These are phyloP conservation scores for Hydrocynus forskahlii DNA, from an alignment of 2,797 vertebrate genomes.

Conservation along the genomic window DNA sequence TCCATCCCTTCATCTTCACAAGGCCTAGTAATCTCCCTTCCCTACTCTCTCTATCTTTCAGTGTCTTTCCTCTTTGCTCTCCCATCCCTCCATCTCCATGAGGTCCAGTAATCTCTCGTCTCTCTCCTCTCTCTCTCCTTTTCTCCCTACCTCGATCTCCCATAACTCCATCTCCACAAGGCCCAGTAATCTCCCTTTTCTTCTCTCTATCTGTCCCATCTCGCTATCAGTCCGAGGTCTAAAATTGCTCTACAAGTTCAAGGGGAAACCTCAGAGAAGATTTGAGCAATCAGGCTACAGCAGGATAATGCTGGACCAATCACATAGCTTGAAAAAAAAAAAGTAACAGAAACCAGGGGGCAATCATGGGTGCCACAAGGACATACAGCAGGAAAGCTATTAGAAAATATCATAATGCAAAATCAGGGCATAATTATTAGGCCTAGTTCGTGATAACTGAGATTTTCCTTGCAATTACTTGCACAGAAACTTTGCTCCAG, in stretches of 20 bases:
- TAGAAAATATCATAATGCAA: slow-evolving; percentile 5
- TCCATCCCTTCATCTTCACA: no score
- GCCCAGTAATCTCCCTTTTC: slow-evolving; percentile 26
- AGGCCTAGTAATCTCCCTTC: no score
- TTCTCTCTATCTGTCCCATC: slow-evolving; percentile 29
- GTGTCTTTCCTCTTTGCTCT: no score
- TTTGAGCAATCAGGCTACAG: slow-evolving; percentile 8
- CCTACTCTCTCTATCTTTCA: no score
- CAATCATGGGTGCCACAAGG: slow-evolving; percentile 16
- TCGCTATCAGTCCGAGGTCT: slow-evolving; percentile 6
- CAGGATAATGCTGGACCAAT: slow-evolving; percentile 17
- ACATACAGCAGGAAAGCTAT: slow-evolving; percentile 17
- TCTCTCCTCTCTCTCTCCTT: not conserved
- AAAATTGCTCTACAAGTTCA: slow-evolving; percentile 31
- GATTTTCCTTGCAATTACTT: slow-evolving; percentile 21
- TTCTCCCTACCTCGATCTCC: no score
- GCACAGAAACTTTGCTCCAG: slow-evolving; percentile 10
- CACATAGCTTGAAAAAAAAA: not conserved
- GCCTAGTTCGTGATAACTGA: not conserved
- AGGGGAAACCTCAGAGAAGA: slow-evolving; percentile 29
- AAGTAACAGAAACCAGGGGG: not conserved
- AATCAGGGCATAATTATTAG: slow-evolving; percentile 16
- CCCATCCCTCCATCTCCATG: not conserved
- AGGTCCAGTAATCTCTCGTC: slow-evolving; percentile 25
- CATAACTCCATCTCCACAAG: not conserved